Evolutionary conservation across 1,140 invertebrate genomes (phyloP), one percentile per base, ranked within the genome.

Genomic region (Portunus trituberculatus): DNA sequence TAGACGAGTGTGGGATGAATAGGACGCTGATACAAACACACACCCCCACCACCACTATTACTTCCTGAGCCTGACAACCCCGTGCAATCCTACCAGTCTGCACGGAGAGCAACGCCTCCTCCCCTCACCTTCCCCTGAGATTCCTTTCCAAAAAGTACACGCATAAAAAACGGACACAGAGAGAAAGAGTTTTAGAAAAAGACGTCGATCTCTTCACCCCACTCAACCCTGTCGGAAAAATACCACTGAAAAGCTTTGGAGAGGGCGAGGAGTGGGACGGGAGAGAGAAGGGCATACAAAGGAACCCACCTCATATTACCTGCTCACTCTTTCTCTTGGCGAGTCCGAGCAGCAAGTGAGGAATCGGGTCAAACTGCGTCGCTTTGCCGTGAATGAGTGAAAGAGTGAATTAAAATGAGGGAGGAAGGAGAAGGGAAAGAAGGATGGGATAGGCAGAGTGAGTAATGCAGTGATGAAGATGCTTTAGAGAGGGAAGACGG

Each of bases 261-360:
- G 67, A 76, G 67, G 67, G 67, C 67, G 67, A 76, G 67, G 67
- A 76, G 67, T 76, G 67, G 67, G 67, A n/a, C 67, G 25, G 67
- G 67, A 76, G 67, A 76, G 67, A 25, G 67, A n/a, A 76, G 67
- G 67, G 67, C n/a, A 76, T 20, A 76, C 67, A 76, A 76, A 76
- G 20, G 67, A n/a, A 76, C 67, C 52, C 6, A n/a, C 67, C 67
- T 76, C 67, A 76, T 76, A 76, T 59, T 59, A 76, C 67, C 67
- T 76, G 25, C 67, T 76, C 67, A 12, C 52, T 59, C 39, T 39
- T 39, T 39, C 52, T 59, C 52, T 10, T 16, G 52, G 52, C 8
- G 52, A 25, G 67, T 59, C 67, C 6, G 67, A 76, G 25, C 6
- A 20, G 67, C 67, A 25, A n/a, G 67, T 20, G 67, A n/a, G 67